Evolutionary conservation across 2,113 vertebrate species (phyloP), one percentile per base, ranked within the genome.

Genomic region (Oxyura jamaicensis): DNA sequence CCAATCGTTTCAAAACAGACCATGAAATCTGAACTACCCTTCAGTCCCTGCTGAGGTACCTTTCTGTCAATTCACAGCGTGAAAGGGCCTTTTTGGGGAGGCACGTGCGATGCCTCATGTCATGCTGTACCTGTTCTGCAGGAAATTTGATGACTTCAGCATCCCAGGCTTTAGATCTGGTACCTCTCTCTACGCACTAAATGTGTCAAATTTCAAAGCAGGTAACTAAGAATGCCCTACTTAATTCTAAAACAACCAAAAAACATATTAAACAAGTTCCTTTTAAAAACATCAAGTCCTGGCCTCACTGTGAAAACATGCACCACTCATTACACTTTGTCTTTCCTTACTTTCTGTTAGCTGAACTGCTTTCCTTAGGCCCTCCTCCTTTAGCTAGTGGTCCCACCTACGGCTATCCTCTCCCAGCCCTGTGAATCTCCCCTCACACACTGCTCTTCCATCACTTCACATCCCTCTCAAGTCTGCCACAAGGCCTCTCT

Each of bases 1-100:
- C 91, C 95, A 94, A 94, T 91, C 94, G 80, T 83, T 81, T 93
- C 62, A 95, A 94, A 95, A 96, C 1, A 82, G 96, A 94, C 92
- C 96, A 96, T 94, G 95, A 83, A 94, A 78, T 95, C 91, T 95
- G 96, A 97, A 95, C 93, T 94, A 96, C 90, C 86, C 93, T 94
- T 97, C 93, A 92, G 80, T 94, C 93, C 78, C 96, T 97, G 14
- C 12, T 78, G 83, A 91, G 71, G 63, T 58, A 82, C 42, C 42
- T 72, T 88, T 72, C 60, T n/a, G 59, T n/a, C 84, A 78, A 86
- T 16, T 65, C 48, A 55, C 0, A 68, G 33, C 2, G 10, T 16
- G 15, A 75, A 67, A 90, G 35, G 44, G 53, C 29, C 29, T 73
- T 96, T 88, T 10, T 44, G 53, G 46, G 67, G 15, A 86, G 50